Evolutionary conservation across 92 coral and sea anemone genomes (phyloP).

Genomic region (Pocillopora grandis): DNA sequence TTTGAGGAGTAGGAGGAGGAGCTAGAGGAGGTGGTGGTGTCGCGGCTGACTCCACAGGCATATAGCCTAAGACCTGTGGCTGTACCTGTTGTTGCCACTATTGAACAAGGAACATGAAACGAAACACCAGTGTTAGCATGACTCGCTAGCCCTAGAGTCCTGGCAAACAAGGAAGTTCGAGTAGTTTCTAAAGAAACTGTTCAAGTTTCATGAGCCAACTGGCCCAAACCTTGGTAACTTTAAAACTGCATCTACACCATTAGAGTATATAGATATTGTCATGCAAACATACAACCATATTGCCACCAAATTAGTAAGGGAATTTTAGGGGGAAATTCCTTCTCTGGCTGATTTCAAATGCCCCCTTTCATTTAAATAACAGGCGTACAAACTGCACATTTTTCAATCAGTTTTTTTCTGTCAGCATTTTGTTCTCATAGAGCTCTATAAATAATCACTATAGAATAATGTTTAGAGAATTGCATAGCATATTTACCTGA

Average conservation of each 20-base stretch:
- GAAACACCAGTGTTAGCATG: conserved; percentile 51
- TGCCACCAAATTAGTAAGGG: background rate
- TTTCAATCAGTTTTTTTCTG: too few relatives aligned
- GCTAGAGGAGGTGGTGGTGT: conserved; percentile 75
- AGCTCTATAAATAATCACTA: conserved; percentile 9
- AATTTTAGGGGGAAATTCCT: background rate
- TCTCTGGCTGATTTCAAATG: too few relatives aligned
- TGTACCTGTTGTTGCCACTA: conserved; percentile 77
- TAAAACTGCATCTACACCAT: background rate
- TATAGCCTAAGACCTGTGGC: conserved; percentile 66
- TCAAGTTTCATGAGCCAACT: background rate
- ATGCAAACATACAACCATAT: background rate
- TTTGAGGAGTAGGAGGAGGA: conserved; percentile 74
- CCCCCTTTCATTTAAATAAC: too few relatives aligned
- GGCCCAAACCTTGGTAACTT: background rate
- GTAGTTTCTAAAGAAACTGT: conserved; percentile 3
- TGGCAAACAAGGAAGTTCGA: background rate
- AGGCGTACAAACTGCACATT: too few relatives aligned
- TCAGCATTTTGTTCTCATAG: background rate
- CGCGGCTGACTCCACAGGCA: conserved; percentile 76
- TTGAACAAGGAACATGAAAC: conserved; percentile 51
- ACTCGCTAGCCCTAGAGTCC: conserved; percentile 8
- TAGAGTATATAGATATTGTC: background rate
- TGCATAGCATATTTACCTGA: conserved; percentile 18
- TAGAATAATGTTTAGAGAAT: background rate